Conservation (phyloP, 2,797 vertebrate species). For the Chromobotia macracanthus region DNA sequence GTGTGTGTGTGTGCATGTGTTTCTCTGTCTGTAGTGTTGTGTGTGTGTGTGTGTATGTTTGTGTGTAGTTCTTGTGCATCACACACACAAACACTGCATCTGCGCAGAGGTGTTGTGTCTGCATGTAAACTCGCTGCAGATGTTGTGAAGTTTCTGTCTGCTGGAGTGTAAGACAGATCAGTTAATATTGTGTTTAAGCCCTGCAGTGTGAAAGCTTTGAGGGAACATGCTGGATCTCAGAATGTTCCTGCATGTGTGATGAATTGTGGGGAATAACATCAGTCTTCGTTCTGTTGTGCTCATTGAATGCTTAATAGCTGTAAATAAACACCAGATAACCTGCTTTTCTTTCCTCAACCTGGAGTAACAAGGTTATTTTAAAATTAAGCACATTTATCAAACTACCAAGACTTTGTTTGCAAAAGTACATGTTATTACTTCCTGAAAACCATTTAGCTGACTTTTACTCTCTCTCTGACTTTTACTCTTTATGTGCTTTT, state of each 20-base stretch:
- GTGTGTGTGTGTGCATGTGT: too few species aligned
- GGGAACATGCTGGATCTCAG: not conserved
- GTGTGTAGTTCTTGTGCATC: too few species aligned
- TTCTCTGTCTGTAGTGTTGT: too few species aligned
- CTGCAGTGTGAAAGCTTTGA: not conserved
- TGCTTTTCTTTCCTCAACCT: constrained; percentile 13
- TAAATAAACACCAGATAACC: constrained; percentile 24
- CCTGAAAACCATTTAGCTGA: constrained; percentile 30
- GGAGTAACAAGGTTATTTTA: constrained; percentile 34
- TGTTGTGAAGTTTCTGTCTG: not conserved
- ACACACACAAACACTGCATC: not conserved
- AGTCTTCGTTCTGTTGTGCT: constrained; percentile 29
- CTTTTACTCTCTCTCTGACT: not conserved
- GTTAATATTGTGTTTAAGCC: constrained; percentile 13
- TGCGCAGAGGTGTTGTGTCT: not conserved
- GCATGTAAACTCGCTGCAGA: not conserved
- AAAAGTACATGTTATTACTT: constrained; percentile 40
- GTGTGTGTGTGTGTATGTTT: too few species aligned
- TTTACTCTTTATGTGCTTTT: too few species aligned
- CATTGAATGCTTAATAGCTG: constrained; percentile 33
- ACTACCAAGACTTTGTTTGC: constrained; percentile 34
- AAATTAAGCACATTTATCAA: constrained; percentile 48
- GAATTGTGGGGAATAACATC: constrained; percentile 25
- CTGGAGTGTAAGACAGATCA: constrained; percentile 19
- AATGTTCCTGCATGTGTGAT: constrained; percentile 10